Conservation (phyloP, 2,797 vertebrate species). For the Nannoperca obscura region DNA sequence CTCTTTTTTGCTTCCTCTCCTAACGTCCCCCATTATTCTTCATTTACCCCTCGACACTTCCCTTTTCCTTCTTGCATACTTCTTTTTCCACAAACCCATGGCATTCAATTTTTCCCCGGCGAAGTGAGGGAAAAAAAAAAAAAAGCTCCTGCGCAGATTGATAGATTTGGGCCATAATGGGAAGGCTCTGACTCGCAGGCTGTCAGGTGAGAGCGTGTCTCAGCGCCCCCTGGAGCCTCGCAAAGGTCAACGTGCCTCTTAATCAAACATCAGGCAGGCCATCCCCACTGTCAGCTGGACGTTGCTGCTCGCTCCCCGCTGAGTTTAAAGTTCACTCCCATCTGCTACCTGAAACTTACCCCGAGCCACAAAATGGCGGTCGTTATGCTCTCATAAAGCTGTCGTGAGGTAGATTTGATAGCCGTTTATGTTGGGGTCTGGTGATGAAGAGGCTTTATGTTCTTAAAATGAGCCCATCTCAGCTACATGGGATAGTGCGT, state of each 20-base stretch:
- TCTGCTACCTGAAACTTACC: slow-evolving; percentile 70
- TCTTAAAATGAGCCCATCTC: slow-evolving; percentile 34
- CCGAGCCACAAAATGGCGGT: slow-evolving; percentile 53
- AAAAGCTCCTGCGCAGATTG: slow-evolving; percentile 59
- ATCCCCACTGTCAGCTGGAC: slow-evolving; percentile 73
- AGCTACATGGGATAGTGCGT: slow-evolving; percentile 16
- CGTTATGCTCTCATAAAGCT: slow-evolving; percentile 58
- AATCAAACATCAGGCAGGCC: slow-evolving; percentile 85
- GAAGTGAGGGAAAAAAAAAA: slow-evolving; percentile 16
- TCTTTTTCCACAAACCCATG: slow-evolving; percentile 29
- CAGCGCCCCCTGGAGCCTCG: slow-evolving; percentile 75
- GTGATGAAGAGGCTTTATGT: slow-evolving; percentile 50
- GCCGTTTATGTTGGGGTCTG: slow-evolving; percentile 17
- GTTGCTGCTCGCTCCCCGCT: slow-evolving; percentile 67
- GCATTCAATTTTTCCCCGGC: slow-evolving; percentile 44
- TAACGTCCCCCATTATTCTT: background rate
- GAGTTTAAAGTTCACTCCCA: slow-evolving; percentile 83
- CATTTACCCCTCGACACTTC: slow-evolving; percentile 38
- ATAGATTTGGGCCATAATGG: slow-evolving; percentile 78
- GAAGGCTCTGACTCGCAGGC: slow-evolving; percentile 57
- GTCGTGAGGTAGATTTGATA: slow-evolving; percentile 56
- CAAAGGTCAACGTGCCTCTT: slow-evolving; percentile 86
- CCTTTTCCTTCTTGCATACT: slow-evolving; percentile 15
- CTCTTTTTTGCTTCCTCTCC: background rate
- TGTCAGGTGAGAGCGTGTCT: slow-evolving; percentile 77